A percentile compares a stretch with the other conserved stretches of the same genome.
Conservation (phyloP, 2,888 invertebrate genomes). For the Conchocele bisecta region DNA sequence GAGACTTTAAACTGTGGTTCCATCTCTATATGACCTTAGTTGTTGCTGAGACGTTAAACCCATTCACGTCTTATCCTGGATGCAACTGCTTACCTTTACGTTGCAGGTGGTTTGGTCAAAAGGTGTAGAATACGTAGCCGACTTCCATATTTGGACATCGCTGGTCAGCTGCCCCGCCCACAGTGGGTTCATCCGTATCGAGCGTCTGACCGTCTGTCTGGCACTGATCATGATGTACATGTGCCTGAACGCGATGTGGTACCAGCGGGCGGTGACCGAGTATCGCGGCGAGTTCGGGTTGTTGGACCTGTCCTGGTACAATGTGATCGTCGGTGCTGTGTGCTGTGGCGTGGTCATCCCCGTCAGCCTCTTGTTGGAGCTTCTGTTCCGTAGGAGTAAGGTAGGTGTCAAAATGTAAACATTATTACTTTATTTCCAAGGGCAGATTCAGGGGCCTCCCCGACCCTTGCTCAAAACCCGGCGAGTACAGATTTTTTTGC, state of each 20-base stretch:
- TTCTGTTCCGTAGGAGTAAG: conserved; percentile 80
- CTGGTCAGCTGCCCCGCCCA: conserved; percentile 77
- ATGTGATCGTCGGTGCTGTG: conserved; percentile 75
- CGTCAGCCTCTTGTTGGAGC: conserved; percentile 71
- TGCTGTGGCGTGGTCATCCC: conserved; percentile 76
- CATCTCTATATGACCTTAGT: too few species aligned
- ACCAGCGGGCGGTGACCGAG: conserved; percentile 64
- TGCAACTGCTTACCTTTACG: neutral
- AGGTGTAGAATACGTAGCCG: conserved; percentile 79
- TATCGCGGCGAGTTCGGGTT: conserved; percentile 81
- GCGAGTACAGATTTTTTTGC: too few species aligned
- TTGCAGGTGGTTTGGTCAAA: conserved; percentile 79
- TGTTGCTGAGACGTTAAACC: too few species aligned
- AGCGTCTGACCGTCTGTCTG: conserved; percentile 79
- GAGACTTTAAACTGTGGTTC: too few species aligned
- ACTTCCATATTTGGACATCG: conserved; percentile 81
- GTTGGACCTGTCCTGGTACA: conserved; percentile 78
- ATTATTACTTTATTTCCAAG: too few species aligned
- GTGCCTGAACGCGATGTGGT: conserved; percentile 79
- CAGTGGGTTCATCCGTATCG: conserved; percentile 79
- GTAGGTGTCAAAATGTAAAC: too few species aligned
- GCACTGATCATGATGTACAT: conserved; percentile 77
- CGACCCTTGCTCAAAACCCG: too few species aligned
- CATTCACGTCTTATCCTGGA: too few species aligned
- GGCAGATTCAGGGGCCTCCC: too few species aligned